Evolutionary conservation across 2,888 invertebrate species (phyloP).

Genomic region (Hylaea fasciaria): DNA sequence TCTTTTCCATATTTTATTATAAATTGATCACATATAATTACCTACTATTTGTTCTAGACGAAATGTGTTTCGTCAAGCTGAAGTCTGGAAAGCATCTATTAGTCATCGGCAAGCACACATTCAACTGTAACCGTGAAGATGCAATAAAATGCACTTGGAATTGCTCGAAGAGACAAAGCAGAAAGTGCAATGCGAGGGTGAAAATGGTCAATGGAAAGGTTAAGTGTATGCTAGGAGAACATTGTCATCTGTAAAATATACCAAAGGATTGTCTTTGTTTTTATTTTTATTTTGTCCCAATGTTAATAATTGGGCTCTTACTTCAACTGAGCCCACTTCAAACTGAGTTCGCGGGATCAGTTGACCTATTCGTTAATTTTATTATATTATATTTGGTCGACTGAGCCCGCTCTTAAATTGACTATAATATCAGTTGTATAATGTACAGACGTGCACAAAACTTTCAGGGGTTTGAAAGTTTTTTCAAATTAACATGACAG

Average conservation of each 20-base stretch:
- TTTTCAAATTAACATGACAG: no score
- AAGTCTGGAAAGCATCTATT: constrained; percentile 52
- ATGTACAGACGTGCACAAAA: no score
- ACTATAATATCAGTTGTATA: no score
- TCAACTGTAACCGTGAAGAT: constrained; percentile 46
- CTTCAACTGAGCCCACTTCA: no score
- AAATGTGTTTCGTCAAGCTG: constrained; percentile 6
- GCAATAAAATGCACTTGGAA: constrained; percentile 52
- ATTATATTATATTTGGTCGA: no score
- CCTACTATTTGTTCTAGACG: constrained; percentile 1
- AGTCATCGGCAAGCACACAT: constrained; percentile 52
- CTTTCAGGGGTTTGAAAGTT: no score
- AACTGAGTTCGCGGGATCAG: no score
- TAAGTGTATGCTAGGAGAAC: constrained; percentile 40
- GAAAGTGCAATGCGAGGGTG: constrained; percentile 58
- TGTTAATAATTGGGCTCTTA: no score
- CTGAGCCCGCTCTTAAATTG: no score
- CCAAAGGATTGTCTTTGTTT: no score
- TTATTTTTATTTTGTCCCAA: no score
- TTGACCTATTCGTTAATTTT: no score
- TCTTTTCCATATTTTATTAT: neutral
- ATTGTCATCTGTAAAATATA: constrained; percentile 41
- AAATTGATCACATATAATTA: neutral
- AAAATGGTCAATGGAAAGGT: constrained; percentile 53
- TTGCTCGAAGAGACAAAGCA: constrained; percentile 63